Conservation (phyloP, 2,888 invertebrate genomes). For the Sarcophaga carnaria region DNA sequence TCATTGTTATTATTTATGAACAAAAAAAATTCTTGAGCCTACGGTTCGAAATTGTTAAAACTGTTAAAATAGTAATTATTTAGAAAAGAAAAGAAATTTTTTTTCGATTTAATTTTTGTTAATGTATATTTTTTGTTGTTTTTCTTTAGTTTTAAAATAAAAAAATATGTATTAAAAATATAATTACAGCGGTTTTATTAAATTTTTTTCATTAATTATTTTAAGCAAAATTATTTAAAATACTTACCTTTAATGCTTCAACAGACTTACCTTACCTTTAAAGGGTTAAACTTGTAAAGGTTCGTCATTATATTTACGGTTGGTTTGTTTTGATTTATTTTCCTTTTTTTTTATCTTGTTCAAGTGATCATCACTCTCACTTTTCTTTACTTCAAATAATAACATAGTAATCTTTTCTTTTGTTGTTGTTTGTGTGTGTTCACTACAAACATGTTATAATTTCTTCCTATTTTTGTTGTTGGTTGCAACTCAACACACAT, state of each 20-base stretch:
- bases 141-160: constrained; percentile 28
- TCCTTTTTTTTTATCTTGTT: constrained; percentile 60
- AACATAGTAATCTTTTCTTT: constrained; percentile 24
- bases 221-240: too few species aligned
- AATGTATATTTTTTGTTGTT: constrained; percentile 32
- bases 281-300: too few species aligned
- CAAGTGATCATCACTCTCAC: constrained; percentile 73
- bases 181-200: constrained; percentile 22
- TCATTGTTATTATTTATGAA: background rate
- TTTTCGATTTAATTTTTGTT: background rate
- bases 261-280: too few species aligned
- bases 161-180: constrained; percentile 51
- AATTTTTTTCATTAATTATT: constrained; percentile 24
- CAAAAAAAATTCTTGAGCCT: background rate
- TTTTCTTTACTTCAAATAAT: background rate
- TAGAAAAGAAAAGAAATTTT: background rate
- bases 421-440: constrained; percentile 25
- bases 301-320: too few species aligned
- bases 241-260: too few species aligned
- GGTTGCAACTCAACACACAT: background rate
- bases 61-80: background rate
- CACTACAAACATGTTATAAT: background rate
- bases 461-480: constrained; percentile 46
- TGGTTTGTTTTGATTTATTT: constrained; percentile 45
- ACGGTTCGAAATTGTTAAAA: background rate